Evolutionary conservation across 2,797 vertebrate species (phyloP).

Genomic region (Psittacula derbiana): DNA sequence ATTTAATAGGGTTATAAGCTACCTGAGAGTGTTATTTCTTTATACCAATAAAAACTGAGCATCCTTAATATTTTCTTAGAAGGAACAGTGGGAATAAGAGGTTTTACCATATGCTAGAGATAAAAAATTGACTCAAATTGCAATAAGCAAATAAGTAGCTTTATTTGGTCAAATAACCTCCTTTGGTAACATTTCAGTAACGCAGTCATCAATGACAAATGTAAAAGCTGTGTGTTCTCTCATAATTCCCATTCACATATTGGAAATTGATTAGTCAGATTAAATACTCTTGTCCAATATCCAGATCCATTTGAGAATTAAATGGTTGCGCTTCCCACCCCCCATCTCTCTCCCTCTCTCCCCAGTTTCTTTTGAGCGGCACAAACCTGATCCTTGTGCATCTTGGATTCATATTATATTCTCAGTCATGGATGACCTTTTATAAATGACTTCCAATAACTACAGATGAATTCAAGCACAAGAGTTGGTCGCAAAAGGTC

Average conservation of each 20-base stretch:
- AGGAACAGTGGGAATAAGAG: neutral
- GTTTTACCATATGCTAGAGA: neutral
- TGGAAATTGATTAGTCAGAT: neutral
- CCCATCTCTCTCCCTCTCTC: neutral
- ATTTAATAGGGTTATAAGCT: neutral
- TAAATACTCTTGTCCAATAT: neutral
- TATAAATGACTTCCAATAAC: conserved; percentile 75
- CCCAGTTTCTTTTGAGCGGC: neutral
- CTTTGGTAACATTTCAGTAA: neutral
- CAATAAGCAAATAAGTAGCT: neutral
- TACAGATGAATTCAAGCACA: conserved; percentile 64
- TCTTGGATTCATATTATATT: conserved; percentile 51
- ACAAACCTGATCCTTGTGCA: neutral
- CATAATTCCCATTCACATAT: neutral
- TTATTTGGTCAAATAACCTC: neutral
- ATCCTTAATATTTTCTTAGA: neutral
- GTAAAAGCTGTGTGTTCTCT: neutral
- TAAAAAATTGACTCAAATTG: neutral
- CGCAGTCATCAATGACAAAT: neutral
- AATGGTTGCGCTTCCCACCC: neutral
- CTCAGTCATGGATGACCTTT: conserved; percentile 73
- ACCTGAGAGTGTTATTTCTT: neutral
- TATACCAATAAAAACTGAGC: neutral
- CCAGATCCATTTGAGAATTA: conserved; percentile 1
- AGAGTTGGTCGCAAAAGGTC: conserved; percentile 69